Conservation (phyloP, 2,113 vertebrate genomes). For the Isichthys henryi region DNA sequence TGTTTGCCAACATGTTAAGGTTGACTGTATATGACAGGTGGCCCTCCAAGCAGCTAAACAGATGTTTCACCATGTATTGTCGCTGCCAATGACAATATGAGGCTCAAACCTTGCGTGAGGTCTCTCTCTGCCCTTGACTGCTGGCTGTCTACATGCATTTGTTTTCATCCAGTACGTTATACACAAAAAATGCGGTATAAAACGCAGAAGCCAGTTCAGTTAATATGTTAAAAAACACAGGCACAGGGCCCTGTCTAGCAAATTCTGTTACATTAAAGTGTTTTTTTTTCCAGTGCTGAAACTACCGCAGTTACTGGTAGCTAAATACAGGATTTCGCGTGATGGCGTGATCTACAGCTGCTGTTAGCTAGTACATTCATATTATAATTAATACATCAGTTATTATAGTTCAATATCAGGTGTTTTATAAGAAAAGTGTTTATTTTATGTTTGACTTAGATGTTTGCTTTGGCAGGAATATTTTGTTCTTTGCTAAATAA, state of each 20-base stretch:
- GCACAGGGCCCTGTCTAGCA: not conserved
- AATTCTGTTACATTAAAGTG: not conserved
- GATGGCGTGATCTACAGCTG: not conserved
- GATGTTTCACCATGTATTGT: not conserved
- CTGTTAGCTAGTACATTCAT: not conserved
- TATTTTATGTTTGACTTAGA: not conserved
- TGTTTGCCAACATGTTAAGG: not conserved
- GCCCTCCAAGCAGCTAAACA: not conserved
- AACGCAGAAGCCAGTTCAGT: not conserved
- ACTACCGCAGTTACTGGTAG: not conserved
- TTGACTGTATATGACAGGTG: not conserved
- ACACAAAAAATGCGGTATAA: not conserved
- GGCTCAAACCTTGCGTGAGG: not conserved
- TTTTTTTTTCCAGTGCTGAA: not conserved
- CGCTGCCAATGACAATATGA: not conserved
- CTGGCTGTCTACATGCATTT: not conserved
- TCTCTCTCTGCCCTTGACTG: not conserved
- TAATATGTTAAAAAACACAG: not conserved
- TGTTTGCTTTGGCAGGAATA: constrained; percentile 1
- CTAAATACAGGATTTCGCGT: not conserved
- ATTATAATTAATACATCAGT: not conserved
- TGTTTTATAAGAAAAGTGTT: not conserved
- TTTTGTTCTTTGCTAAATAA: constrained; percentile 9
- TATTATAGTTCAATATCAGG: not conserved
- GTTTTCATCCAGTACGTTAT: not conserved